phyloP scores from a whole-genome alignment of 2,888 invertebrate species.

The Zaprionus obscuricornis region DNA sequence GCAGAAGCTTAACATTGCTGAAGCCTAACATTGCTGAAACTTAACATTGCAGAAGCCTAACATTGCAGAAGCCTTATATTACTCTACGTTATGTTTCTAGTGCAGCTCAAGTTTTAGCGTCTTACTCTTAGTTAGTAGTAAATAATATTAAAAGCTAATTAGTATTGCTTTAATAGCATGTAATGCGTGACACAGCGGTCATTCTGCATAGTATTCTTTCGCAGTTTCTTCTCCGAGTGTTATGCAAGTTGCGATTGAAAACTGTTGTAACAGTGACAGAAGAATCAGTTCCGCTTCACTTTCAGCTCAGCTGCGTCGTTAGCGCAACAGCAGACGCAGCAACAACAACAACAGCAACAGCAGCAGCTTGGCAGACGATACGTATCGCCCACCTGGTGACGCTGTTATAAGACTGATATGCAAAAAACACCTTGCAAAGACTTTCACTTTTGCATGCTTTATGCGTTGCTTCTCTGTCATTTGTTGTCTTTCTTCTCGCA shows the following conservation, averaged over 20 bases:
- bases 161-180: conserved; percentile 34
- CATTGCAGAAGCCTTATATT: too few relatives aligned
- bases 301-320: conserved; percentile 8
- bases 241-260: conserved; percentile 4
- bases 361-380: neutral
- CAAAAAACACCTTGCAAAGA: conserved; percentile 28
- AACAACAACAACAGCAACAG: too few relatives aligned
- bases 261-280: too few relatives aligned
- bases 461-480: conserved; percentile 5
- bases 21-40: too few relatives aligned
- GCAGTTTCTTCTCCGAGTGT: too few relatives aligned
- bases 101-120: too few relatives aligned
- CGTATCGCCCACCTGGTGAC: neutral
- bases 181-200: conserved; percentile 15
- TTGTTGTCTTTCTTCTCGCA: neutral
- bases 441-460: conserved; percentile 50
- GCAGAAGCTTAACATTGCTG: too few relatives aligned
- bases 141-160: conserved; percentile 42
- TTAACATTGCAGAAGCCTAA: too few relatives aligned
- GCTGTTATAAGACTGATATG: conserved; percentile 32
- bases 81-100: too few relatives aligned
- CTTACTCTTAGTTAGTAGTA: too few relatives aligned
- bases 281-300: conserved; percentile 20
- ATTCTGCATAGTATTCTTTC: conserved; percentile 1
- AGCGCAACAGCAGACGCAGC: conserved; percentile 15